Percentiles rank a stretch among this genome's conserved stretches.
Conservation (phyloP, 2,113 vertebrate genomes). For the Zosterops borbonicus region DNA sequence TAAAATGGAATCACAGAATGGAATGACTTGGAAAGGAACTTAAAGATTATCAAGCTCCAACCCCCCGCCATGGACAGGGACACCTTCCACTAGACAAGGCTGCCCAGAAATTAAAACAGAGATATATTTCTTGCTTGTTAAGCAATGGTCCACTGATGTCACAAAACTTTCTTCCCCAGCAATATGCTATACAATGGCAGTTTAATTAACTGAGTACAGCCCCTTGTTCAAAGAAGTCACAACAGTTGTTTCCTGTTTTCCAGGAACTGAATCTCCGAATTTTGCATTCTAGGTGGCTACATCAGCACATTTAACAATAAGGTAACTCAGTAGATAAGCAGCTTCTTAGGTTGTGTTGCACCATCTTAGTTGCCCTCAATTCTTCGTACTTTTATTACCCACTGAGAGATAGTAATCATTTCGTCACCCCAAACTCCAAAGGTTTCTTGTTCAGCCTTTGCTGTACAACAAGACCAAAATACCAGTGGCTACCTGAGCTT, state of each 20-base stretch:
- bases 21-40: background rate
- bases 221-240: background rate
- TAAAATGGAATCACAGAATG: background rate
- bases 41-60: background rate
- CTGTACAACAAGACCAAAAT: background rate
- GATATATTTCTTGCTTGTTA: background rate
- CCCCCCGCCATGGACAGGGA: background rate
- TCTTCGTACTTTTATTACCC: background rate
- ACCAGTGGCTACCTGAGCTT: slow-evolving; percentile 86
- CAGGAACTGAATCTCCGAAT: background rate
- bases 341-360: background rate
- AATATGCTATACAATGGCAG: background rate
- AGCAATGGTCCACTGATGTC: background rate
- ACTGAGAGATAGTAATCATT: background rate
- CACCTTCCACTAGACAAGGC: background rate
- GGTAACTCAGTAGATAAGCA: background rate
- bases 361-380: background rate
- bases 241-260: background rate
- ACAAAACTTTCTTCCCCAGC: background rate
- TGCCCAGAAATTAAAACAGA: background rate
- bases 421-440: background rate
- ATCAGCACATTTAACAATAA: background rate
- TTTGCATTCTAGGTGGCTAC: background rate
- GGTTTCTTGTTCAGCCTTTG: background rate
- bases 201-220: background rate